Evolutionary conservation across 2,888 invertebrate genomes (phyloP).

Genomic region (Prosopocoilus inquinatus): DNA sequence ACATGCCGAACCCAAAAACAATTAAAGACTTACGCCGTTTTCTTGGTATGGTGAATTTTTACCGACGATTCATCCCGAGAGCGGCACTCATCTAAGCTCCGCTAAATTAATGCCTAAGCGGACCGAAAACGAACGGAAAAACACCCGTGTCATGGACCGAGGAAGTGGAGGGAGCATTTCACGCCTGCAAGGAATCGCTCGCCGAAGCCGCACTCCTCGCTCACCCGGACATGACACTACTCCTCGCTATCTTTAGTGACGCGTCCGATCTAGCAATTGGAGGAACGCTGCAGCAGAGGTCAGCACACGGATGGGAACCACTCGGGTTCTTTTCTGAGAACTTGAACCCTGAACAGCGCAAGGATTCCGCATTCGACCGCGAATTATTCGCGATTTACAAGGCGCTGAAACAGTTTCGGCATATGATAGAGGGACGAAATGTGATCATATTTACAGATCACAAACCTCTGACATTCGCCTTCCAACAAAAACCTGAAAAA

Average conservation of each 20-base stretch:
- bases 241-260: neutral
- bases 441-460: constrained; percentile 22
- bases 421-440: constrained; percentile 17
- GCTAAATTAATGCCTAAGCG: constrained; percentile 31
- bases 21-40: constrained; percentile 37
- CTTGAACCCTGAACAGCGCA: constrained; percentile 32
- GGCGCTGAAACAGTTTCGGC: constrained; percentile 18
- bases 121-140: neutral
- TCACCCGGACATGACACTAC: neutral
- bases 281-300: neutral
- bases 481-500: constrained; percentile 11
- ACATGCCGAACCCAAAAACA: neutral
- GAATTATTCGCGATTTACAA: constrained; percentile 21
- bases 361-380: constrained; percentile 26
- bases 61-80: constrained; percentile 26
- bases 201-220: neutral
- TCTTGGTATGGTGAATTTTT: constrained; percentile 32
- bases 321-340: constrained; percentile 1
- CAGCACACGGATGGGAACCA: neutral
- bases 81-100: constrained; percentile 40
- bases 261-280: neutral
- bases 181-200: neutral
- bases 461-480: constrained; percentile 16
- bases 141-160: neutral
- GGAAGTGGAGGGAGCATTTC: neutral